These are phyloP conservation scores for Thamnaconus septentrionalis DNA, from an alignment of 2,113 vertebrate genomes.

Conservation along the genomic window DNA sequence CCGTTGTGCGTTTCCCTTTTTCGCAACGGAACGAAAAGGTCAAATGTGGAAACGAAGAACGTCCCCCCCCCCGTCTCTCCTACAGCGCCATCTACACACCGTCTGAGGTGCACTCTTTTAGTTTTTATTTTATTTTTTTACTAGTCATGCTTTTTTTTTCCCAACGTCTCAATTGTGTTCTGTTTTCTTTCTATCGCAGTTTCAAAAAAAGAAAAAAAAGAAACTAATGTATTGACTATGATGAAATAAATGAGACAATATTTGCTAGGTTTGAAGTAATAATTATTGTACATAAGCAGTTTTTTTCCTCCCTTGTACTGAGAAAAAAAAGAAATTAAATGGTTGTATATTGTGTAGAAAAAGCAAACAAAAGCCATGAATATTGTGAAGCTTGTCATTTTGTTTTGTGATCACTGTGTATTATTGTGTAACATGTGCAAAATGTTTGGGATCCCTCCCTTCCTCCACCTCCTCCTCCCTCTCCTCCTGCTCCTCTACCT, in stretches of 20 bases:
- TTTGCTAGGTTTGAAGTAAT: slow-evolving; percentile 83
- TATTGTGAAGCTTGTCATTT: slow-evolving; percentile 97
- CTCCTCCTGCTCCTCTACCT: not conserved
- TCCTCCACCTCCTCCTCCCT: slow-evolving; percentile 31
- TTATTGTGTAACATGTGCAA: slow-evolving; percentile 91
- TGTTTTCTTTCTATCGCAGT: slow-evolving; percentile 71
- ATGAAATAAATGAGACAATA: slow-evolving; percentile 77
- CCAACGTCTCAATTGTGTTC: slow-evolving; percentile 59
- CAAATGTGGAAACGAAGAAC: slow-evolving; percentile 5
- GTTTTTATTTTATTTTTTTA: not conserved
- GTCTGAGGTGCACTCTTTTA: too few relatives aligned
- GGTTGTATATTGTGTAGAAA: slow-evolving; percentile 95
- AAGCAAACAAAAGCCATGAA: slow-evolving; percentile 92
- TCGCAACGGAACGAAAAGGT: too few relatives aligned
- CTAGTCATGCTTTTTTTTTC: slow-evolving; percentile 45
- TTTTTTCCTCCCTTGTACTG: slow-evolving; percentile 84
- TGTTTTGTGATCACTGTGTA: slow-evolving; percentile 94
- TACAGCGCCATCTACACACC: too few relatives aligned
- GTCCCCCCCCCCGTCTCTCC: slow-evolving; percentile 18
- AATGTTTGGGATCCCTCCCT: slow-evolving; percentile 81
- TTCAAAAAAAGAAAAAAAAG: slow-evolving; percentile 61
- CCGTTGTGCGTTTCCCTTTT: too few relatives aligned
- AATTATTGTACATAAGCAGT: slow-evolving; percentile 89
- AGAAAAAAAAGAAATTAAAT: slow-evolving; percentile 79
- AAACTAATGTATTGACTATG: slow-evolving; percentile 73